Conservation (phyloP, 2,888 invertebrate species). For the Sphecodes monilicornis region DNA sequence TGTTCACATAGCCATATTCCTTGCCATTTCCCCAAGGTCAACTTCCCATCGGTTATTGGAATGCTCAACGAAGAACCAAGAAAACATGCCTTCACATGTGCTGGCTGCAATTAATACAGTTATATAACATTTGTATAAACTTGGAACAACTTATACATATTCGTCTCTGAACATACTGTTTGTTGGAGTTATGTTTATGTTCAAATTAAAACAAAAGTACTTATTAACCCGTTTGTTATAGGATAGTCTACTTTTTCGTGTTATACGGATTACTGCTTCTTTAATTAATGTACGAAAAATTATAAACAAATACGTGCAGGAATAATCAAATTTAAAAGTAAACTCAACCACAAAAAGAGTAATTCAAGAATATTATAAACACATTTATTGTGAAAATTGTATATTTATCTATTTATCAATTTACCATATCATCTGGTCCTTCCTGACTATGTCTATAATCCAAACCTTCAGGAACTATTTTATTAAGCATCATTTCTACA, state of each 20-base stretch:
- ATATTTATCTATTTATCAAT: constrained; percentile 66
- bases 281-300: neutral
- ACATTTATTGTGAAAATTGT: neutral
- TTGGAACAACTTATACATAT: neutral
- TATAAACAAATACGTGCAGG: neutral
- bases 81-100: constrained; percentile 98
- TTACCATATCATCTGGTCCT: constrained; percentile 99
- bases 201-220: neutral
- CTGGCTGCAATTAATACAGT: constrained; percentile 89
- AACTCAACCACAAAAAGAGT: neutral
- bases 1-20: constrained; percentile 99
- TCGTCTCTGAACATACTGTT: neutral
- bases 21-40: constrained; percentile 98
- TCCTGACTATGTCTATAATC: constrained; percentile 98
- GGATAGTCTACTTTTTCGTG: neutral
- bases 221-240: neutral
- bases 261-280: neutral
- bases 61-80: constrained; percentile 97
- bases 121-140: constrained; percentile 7
- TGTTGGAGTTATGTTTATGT: neutral
- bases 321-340: neutral
- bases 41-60: constrained; percentile 97
- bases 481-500: constrained; percentile 99
- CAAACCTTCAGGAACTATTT: constrained; percentile 98
- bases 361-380: neutral